Conservation (phyloP, 1,140 invertebrate species). For the Magallana gigas region DNA sequence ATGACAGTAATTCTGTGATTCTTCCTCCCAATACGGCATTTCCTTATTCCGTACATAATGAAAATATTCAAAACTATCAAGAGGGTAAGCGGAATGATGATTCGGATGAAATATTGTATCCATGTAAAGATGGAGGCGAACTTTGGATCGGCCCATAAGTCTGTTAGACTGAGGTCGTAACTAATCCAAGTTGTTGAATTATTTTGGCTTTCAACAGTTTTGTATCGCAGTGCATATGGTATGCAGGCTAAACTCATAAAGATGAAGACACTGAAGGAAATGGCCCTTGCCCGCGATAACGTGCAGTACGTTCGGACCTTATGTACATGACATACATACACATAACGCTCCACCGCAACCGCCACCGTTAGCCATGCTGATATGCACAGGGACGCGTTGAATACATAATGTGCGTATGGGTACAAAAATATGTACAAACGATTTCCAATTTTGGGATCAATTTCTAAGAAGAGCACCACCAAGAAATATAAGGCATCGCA, state of each 20-base stretch:
- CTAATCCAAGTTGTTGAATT: slow-evolving; percentile 53
- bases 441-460: slow-evolving; percentile 69
- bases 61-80: slow-evolving; percentile 83
- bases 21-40: slow-evolving; percentile 63
- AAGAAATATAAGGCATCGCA: slow-evolving; percentile 86
- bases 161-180: slow-evolving; percentile 67
- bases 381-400: slow-evolving; percentile 74
- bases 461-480: slow-evolving; percentile 80
- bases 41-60: slow-evolving; percentile 84
- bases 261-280: slow-evolving; percentile 69
- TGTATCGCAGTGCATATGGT: slow-evolving; percentile 74
- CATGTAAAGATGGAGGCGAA: slow-evolving; percentile 84
- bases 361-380: slow-evolving; percentile 95
- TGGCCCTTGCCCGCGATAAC: slow-evolving; percentile 64
- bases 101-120: slow-evolving; percentile 84
- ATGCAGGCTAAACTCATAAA: slow-evolving; percentile 72
- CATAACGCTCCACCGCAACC: slow-evolving; percentile 95
- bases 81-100: slow-evolving; percentile 81
- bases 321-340: slow-evolving; percentile 95
- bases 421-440: slow-evolving; percentile 70
- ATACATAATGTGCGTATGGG: slow-evolving; percentile 77
- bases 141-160: slow-evolving; percentile 79
- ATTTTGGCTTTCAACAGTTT: slow-evolving; percentile 61
- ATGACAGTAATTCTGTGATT: slow-evolving; percentile 85
- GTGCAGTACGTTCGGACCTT: slow-evolving; percentile 92